Conservation (phyloP, 2,797 vertebrate species). For the Champsocephalus gunnari region DNA sequence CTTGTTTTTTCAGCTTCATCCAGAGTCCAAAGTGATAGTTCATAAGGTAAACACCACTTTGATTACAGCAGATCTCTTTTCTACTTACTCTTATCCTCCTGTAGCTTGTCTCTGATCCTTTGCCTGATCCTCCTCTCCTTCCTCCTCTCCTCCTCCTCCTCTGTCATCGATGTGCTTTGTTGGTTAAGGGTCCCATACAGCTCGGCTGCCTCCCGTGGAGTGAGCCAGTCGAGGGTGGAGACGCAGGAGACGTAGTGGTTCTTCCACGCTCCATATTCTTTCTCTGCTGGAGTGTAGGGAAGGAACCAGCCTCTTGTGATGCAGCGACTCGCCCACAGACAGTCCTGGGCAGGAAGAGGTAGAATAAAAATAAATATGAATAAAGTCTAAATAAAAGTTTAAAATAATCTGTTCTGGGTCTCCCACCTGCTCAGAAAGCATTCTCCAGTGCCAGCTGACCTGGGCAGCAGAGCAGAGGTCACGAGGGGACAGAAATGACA, state of each 20-base stretch:
- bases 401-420: not conserved
- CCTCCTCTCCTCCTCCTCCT: slow-evolving; percentile 82
- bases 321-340: slow-evolving; percentile 85
- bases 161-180: slow-evolving; percentile 49
- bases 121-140: slow-evolving; percentile 80
- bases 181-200: slow-evolving; percentile 81
- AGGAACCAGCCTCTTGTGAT: slow-evolving; percentile 87
- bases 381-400: not conserved
- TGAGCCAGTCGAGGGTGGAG: slow-evolving; percentile 80
- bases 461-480: slow-evolving; percentile 87
- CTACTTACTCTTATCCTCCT: slow-evolving; percentile 85
- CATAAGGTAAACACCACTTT: no score
- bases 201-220: slow-evolving; percentile 79
- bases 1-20: no score
- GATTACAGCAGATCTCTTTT: slow-evolving; percentile 10
- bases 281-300: slow-evolving; percentile 79
- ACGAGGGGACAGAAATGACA: slow-evolving; percentile 88
- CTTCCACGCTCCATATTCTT: slow-evolving; percentile 87
- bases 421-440: slow-evolving; percentile 89
- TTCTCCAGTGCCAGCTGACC: slow-evolving; percentile 91
- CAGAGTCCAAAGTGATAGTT: no score
- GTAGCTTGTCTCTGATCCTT: slow-evolving; percentile 79
- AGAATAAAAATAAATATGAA: no score
- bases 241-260: slow-evolving; percentile 83
- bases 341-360: slow-evolving; percentile 71